Evolutionary conservation across 2,797 vertebrate species (phyloP).

Genomic region (Chaunax sp.): DNA sequence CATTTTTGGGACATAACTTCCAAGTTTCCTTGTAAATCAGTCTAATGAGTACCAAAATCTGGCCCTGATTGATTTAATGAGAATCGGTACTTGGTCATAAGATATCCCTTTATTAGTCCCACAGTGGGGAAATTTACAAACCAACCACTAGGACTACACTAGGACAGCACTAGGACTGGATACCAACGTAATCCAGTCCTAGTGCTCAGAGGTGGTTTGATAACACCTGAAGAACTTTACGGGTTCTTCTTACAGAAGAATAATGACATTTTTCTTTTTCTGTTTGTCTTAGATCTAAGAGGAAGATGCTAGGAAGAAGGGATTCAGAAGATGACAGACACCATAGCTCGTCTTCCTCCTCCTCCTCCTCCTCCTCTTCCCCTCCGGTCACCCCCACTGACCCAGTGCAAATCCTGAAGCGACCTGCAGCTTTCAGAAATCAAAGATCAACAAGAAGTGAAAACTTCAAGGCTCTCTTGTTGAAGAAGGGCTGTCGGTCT

Average conservation of each 20-base stretch:
- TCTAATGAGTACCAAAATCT: too few species aligned
- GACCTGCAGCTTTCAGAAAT: slow-evolving; percentile 3
- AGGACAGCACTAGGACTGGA: too few species aligned
- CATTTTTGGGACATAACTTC: too few species aligned
- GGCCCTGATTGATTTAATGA: too few species aligned
- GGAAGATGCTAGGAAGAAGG: slow-evolving; percentile 93
- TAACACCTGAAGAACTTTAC: background rate
- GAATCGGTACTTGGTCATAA: too few species aligned
- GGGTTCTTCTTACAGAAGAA: too few species aligned
- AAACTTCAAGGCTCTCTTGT: slow-evolving; percentile 93
- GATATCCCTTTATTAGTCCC: too few species aligned
- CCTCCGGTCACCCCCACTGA: slow-evolving; percentile 84
- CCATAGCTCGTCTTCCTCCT: slow-evolving; percentile 53
- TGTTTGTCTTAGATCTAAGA: slow-evolving; percentile 89
- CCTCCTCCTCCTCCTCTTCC: slow-evolving; percentile 62
- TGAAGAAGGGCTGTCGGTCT: slow-evolving; percentile 89
- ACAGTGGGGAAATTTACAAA: too few species aligned
- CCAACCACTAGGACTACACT: too few species aligned
- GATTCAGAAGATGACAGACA: slow-evolving; percentile 85
- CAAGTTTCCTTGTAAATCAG: too few species aligned
- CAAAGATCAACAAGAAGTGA: slow-evolving; percentile 82
- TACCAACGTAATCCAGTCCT: too few species aligned
- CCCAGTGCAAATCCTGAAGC: slow-evolving; percentile 46
- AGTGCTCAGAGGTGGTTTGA: background rate
- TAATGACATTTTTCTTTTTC: slow-evolving; percentile 1